These are phyloP conservation scores for Eubasilissa regina DNA, from an alignment of 1,140 invertebrate species.

Conservation along the genomic window DNA sequence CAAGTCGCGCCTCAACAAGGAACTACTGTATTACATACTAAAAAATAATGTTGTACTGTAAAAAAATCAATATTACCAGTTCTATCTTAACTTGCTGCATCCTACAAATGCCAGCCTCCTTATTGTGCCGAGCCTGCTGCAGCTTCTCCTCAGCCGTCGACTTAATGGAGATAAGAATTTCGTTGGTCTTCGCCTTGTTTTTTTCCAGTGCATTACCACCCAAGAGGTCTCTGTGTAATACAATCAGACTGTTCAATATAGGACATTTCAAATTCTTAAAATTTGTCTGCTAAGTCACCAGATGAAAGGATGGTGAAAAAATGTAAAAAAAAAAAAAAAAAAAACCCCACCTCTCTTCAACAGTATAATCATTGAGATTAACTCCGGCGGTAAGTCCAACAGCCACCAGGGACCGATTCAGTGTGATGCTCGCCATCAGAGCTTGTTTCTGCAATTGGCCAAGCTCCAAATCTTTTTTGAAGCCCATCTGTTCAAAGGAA, in stretches of 20 bases:
- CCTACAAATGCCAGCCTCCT: slow-evolving; percentile 27
- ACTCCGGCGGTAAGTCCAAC: slow-evolving; percentile 42
- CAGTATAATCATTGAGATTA: slow-evolving; percentile 36
- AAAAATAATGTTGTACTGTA: too few relatives aligned
- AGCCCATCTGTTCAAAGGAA: slow-evolving; percentile 45
- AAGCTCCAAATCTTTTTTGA: slow-evolving; percentile 51
- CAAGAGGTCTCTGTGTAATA: slow-evolving; percentile 45
- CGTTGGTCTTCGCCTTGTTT: slow-evolving; percentile 36
- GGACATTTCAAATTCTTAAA: too few relatives aligned
- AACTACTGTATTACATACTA: too few relatives aligned
- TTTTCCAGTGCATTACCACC: slow-evolving; percentile 27
- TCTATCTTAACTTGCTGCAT: slow-evolving; percentile 46
- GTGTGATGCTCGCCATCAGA: slow-evolving; percentile 28
- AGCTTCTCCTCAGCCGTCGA: slow-evolving; percentile 36
- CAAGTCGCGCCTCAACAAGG: too few relatives aligned
- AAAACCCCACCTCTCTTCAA: slow-evolving; percentile 46
- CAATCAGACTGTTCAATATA: background rate
- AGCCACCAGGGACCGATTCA: slow-evolving; percentile 49
- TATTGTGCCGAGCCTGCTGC: slow-evolving; percentile 22
- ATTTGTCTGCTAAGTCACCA: too few relatives aligned
- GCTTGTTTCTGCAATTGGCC: slow-evolving; percentile 48
- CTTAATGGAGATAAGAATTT: slow-evolving; percentile 8
- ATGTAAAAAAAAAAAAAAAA: background rate
- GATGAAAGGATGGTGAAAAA: too few relatives aligned
- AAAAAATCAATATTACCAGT: slow-evolving; percentile 39